Conservation (phyloP, 1,140 invertebrate species). For the Branchinecta lynchi region DNA sequence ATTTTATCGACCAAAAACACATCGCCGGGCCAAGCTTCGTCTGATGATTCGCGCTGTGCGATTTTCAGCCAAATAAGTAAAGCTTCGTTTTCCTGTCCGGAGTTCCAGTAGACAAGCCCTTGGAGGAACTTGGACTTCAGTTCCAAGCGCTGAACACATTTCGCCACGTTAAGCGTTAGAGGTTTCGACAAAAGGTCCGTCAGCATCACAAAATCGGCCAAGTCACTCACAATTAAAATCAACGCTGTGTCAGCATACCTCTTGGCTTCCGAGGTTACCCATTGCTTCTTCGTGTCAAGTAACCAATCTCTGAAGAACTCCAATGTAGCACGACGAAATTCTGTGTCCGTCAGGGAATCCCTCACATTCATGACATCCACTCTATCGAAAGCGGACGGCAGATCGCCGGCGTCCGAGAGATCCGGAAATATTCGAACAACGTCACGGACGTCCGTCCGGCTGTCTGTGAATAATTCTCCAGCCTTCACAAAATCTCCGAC, state of each 20-base stretch:
- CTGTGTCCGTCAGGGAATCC: background rate
- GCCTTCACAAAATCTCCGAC: background rate
- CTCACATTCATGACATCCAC: background rate
- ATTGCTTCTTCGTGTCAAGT: background rate
- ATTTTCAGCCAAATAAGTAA: background rate
- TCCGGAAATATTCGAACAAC: background rate
- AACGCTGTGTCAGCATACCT: background rate
- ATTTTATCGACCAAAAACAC: conserved; percentile 13
- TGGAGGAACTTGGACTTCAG: background rate
- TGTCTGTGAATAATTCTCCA: conserved; percentile 10
- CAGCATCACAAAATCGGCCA: background rate
- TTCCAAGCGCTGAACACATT: background rate
- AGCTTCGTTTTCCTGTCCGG: background rate
- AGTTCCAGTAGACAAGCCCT: background rate
- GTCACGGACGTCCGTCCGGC: background rate
- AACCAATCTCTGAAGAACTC: background rate
- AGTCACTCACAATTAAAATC: background rate
- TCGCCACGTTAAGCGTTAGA: background rate
- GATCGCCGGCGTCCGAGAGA: background rate
- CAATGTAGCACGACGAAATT: background rate
- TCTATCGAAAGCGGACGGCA: background rate
- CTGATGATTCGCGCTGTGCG: background rate
- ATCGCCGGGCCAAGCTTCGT: background rate
- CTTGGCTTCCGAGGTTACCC: background rate
- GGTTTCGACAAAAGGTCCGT: background rate